These are phyloP conservation scores for Slavum lentiscoides DNA, from an alignment of 2,888 invertebrate genomes.

Conservation along the genomic window DNA sequence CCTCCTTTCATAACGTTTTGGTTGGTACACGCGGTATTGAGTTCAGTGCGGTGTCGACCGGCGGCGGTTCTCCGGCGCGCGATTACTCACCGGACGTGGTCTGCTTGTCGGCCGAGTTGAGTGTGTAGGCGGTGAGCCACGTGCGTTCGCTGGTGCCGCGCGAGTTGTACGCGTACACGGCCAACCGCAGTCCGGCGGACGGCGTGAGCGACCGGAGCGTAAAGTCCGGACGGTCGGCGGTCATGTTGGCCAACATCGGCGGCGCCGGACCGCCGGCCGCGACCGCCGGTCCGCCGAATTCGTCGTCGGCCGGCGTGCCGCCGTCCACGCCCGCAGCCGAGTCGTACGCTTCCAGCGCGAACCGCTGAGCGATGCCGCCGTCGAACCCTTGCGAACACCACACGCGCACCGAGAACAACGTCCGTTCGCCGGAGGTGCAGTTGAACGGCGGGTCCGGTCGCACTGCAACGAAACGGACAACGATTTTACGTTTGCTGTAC, in stretches of 20 bases:
- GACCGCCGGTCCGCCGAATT: slow-evolving; percentile 12
- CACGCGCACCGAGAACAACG: slow-evolving; percentile 76
- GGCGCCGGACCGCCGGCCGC: slow-evolving; percentile 40
- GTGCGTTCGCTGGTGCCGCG: slow-evolving; percentile 79
- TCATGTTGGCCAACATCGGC: slow-evolving; percentile 38
- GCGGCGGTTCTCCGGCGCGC: too few species aligned
- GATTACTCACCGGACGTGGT: slow-evolving; percentile 40
- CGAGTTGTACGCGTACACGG: slow-evolving; percentile 80
- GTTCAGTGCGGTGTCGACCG: too few species aligned
- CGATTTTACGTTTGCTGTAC: too few species aligned
- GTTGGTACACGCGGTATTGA: too few species aligned
- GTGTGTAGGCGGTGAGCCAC: slow-evolving; percentile 71
- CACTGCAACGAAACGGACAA: slow-evolving; percentile 60
- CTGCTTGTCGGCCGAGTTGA: slow-evolving; percentile 74
- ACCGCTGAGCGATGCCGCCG: slow-evolving; percentile 76
- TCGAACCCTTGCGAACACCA: slow-evolving; percentile 75
- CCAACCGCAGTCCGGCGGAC: slow-evolving; percentile 75
- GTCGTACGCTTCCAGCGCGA: slow-evolving; percentile 75
- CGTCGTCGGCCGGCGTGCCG: neutral
- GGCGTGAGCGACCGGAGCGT: slow-evolving; percentile 77
- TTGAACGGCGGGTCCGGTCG: slow-evolving; percentile 78
- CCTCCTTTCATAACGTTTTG: too few species aligned
- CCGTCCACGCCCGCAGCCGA: slow-evolving; percentile 56
- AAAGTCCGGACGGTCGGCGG: slow-evolving; percentile 62
- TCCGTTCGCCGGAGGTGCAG: slow-evolving; percentile 76